These are phyloP conservation scores for Tinea trinotella DNA, from an alignment of 2,888 invertebrate species.

Conservation along the genomic window DNA sequence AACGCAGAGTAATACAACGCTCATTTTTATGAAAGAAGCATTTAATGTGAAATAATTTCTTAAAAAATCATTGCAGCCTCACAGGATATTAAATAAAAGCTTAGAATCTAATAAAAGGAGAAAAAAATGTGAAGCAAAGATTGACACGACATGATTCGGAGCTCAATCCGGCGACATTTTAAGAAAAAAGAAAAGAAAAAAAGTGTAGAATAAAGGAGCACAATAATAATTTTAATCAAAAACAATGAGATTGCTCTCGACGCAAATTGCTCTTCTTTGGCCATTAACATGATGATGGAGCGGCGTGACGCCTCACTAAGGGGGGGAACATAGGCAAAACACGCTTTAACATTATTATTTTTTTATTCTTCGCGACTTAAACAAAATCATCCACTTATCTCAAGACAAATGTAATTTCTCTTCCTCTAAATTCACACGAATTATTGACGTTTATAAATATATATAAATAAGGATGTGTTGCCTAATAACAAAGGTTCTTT, in stretches of 20 bases:
- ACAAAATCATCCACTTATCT: conserved; percentile 27
- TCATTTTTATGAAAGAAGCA: background rate
- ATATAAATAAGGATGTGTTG: background rate
- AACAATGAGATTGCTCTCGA: conserved; percentile 60
- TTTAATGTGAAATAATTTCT: background rate
- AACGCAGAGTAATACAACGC: background rate
- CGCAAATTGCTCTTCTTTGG: conserved; percentile 56
- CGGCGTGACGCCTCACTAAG: conserved; percentile 35
- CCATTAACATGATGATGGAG: conserved; percentile 53
- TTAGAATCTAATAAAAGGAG: background rate
- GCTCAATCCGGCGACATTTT: conserved; percentile 22
- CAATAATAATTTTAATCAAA: conserved; percentile 67
- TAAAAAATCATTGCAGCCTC: background rate
- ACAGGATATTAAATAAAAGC: background rate
- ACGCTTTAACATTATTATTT: conserved; percentile 31
- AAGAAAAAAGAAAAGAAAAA: conserved; percentile 23
- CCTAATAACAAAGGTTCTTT: conserved; percentile 9
- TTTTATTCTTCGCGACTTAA: conserved; percentile 37
- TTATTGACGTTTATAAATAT: background rate
- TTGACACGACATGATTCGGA: conserved; percentile 27
- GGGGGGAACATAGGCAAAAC: conserved; percentile 24
- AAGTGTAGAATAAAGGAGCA: conserved; percentile 37
- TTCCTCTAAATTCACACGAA: background rate
- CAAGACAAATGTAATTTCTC: conserved; percentile 2
- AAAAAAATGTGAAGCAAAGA: conserved; percentile 18